phyloP scores from a whole-genome alignment of 2,888 invertebrate species.

The Dioctria linearis region DNA sequence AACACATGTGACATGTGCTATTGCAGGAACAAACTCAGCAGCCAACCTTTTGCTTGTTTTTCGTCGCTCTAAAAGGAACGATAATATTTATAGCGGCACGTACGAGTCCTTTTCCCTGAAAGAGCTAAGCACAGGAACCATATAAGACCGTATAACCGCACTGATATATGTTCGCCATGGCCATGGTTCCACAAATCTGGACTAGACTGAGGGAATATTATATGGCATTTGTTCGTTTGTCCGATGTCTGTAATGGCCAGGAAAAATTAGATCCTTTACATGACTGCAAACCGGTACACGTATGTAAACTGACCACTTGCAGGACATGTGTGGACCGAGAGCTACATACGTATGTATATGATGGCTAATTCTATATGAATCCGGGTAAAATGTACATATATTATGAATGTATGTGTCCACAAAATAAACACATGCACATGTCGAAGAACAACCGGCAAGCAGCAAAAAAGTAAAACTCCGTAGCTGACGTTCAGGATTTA shows the following conservation, averaged over 20 bases:
- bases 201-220: constrained; percentile 45
- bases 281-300: constrained; percentile 30
- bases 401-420: neutral
- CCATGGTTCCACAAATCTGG: constrained; percentile 39
- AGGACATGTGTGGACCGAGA: neutral
- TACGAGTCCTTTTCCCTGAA: constrained; percentile 28
- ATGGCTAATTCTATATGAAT: too few relatives aligned
- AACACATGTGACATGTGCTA: constrained; percentile 48
- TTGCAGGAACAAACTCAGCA: constrained; percentile 27
- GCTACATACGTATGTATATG: neutral
- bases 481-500: constrained; percentile 30
- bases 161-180: constrained; percentile 31
- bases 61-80: constrained; percentile 11
- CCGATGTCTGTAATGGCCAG: constrained; percentile 46
- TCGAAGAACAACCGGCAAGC: neutral
- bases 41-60: constrained; percentile 47
- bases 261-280: constrained; percentile 49
- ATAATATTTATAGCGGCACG: constrained; percentile 50
- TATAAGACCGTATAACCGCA: constrained; percentile 14
- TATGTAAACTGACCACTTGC: constrained; percentile 42
- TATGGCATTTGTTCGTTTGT: constrained; percentile 53
- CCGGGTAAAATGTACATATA: too few relatives aligned
- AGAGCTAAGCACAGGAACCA: neutral
- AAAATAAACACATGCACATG: constrained; percentile 25
- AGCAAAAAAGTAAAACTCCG: neutral